Conservation (phyloP, 2,113 vertebrate genomes). For the Protomyctophum bolini region DNA sequence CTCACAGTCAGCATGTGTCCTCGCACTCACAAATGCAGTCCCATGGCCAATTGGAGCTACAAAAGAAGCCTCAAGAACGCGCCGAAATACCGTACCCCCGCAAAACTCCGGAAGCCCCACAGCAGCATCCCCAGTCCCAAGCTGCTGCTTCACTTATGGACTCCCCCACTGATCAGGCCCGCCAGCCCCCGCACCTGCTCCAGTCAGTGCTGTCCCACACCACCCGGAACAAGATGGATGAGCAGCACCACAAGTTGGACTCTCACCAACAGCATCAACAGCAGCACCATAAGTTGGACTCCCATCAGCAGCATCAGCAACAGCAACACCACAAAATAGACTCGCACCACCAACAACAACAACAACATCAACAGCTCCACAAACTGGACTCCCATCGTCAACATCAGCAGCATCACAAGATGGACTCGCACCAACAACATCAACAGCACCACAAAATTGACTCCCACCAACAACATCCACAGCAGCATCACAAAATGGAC, state of each 20-base stretch:
- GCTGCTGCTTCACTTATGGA: slow-evolving; percentile 80
- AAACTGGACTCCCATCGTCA: slow-evolving; percentile 65
- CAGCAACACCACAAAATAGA: slow-evolving; percentile 67
- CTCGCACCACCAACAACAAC: slow-evolving; percentile 85
- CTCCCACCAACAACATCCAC: slow-evolving; percentile 7
- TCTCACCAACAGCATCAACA: slow-evolving; percentile 61
- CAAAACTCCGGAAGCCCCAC: slow-evolving; percentile 78
- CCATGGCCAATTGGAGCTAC: slow-evolving; percentile 79
- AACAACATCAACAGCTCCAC: slow-evolving; percentile 48
- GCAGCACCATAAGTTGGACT: slow-evolving; percentile 68
- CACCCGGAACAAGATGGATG: slow-evolving; percentile 81
- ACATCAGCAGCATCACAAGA: slow-evolving; percentile 65
- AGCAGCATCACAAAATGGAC: slow-evolving; percentile 68
- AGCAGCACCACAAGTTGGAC: slow-evolving; percentile 66
- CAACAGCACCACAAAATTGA: slow-evolving; percentile 75
- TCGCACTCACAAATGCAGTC: slow-evolving; percentile 75
- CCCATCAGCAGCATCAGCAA: slow-evolving; percentile 53
- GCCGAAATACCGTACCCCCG: slow-evolving; percentile 81
- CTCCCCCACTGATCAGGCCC: slow-evolving; percentile 78
- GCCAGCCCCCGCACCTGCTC: slow-evolving; percentile 82
- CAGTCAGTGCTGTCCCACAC: slow-evolving; percentile 92
- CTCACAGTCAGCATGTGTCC: slow-evolving; percentile 71
- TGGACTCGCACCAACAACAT: slow-evolving; percentile 66
- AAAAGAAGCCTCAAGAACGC: slow-evolving; percentile 81
- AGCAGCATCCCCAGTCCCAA: slow-evolving; percentile 80